Evolutionary conservation across 2,113 vertebrate genomes (phyloP).

Genomic region (Gobiocypris rarus): DNA sequence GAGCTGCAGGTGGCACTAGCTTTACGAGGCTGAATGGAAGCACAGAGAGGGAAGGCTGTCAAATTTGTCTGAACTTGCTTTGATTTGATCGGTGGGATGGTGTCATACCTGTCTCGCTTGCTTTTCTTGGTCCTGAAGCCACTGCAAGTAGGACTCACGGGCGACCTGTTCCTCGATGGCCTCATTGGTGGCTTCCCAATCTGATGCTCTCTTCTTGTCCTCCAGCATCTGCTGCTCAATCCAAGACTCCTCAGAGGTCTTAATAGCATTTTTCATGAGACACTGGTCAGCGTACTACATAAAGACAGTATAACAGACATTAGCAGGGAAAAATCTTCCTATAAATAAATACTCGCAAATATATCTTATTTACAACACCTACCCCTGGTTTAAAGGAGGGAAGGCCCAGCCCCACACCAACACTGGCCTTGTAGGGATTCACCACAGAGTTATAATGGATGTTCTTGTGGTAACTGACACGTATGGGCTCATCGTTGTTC

Average conservation of each 20-base stretch:
- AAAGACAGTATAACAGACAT: neutral
- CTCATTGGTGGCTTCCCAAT: conserved; percentile 96
- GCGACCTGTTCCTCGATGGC: conserved; percentile 95
- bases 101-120: conserved; percentile 85
- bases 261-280: conserved; percentile 94
- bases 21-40: conserved; percentile 80
- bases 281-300: conserved; percentile 87
- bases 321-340: no score
- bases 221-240: conserved; percentile 97
- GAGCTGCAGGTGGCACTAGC: conserved; percentile 91
- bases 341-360: neutral
- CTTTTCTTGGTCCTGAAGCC: conserved; percentile 93
- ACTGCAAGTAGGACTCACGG: conserved; percentile 90
- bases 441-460: conserved; percentile 97
- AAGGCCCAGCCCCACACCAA: conserved; percentile 90
- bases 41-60: neutral
- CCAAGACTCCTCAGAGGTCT: conserved; percentile 94
- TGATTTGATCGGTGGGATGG: neutral
- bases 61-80: neutral
- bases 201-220: conserved; percentile 91
- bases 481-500: conserved; percentile 93
- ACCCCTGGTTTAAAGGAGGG: conserved; percentile 94
- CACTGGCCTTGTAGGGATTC: conserved; percentile 94
- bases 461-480: conserved; percentile 95
- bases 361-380: conserved; percentile 31